These are phyloP conservation scores for Calcarius lapponicus DNA, from an alignment of 2,797 vertebrate genomes.

Conservation along the genomic window DNA sequence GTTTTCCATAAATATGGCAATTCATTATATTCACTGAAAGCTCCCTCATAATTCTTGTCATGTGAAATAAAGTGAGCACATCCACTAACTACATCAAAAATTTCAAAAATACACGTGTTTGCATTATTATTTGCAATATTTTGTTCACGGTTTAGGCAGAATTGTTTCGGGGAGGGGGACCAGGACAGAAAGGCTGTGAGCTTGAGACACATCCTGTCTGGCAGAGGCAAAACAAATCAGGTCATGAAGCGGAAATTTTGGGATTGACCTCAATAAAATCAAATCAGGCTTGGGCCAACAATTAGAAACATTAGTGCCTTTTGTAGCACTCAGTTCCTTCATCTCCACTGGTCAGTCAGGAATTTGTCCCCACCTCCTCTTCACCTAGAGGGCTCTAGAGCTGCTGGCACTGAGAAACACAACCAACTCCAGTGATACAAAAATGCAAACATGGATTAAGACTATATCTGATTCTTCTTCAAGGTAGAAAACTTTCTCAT, in stretches of 20 bases:
- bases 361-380: background rate
- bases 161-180: background rate
- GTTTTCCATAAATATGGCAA: conserved; percentile 50
- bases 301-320: background rate
- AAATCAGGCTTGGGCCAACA: background rate
- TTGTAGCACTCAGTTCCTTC: background rate
- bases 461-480: background rate
- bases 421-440: background rate
- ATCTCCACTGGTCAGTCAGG: background rate
- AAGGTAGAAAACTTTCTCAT: background rate
- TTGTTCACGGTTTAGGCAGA: background rate
- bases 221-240: background rate
- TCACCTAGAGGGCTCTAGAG: background rate
- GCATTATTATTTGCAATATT: background rate
- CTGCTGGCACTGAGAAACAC: background rate
- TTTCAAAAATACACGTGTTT: background rate
- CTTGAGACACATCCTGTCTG: background rate
- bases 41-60: background rate
- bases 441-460: background rate
- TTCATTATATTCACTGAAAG: conserved; percentile 8
- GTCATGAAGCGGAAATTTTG: background rate
- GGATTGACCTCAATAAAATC: background rate
- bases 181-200: rapidly evolving
- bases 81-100: background rate
- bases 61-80: conserved; percentile 12